Percentiles rank a stretch among this genome's conserved stretches.
phyloP scores from a whole-genome alignment of 2,888 invertebrate species.

The Ommatoiulus sabulosus region DNA sequence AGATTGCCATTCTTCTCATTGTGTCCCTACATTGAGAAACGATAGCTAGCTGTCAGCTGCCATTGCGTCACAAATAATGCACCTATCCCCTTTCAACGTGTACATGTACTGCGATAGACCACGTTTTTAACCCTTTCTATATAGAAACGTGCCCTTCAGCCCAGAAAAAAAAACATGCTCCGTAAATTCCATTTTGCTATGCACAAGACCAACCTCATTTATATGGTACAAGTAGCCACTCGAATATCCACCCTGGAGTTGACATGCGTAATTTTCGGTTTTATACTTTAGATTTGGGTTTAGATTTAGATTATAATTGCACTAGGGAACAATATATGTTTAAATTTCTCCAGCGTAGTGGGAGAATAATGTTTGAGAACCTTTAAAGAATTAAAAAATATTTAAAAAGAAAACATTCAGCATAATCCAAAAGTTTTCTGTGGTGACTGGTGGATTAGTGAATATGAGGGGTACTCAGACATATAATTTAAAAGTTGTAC shows the following conservation, averaged over 20 bases:
- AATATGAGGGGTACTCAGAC: too few species aligned
- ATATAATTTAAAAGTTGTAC: too few species aligned
- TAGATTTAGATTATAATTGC: too few species aligned
- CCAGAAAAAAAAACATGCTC: background rate
- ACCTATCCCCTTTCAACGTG: conserved; percentile 6
- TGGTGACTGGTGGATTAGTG: too few species aligned
- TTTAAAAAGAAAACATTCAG: too few species aligned
- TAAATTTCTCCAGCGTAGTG: too few species aligned
- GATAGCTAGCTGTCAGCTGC: conserved; percentile 51
- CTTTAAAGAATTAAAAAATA: too few species aligned
- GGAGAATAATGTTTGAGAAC: too few species aligned
- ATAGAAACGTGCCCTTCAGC: background rate
- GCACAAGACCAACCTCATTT: background rate
- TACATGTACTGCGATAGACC: background rate
- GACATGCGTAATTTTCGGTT: background rate
- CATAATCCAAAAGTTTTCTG: too few species aligned
- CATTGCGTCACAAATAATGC: conserved; percentile 45
- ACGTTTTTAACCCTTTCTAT: background rate
- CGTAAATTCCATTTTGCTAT: background rate
- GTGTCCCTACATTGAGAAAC: conserved; percentile 50
- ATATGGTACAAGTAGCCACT: background rate
- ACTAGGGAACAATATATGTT: too few species aligned
- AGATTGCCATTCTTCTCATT: conserved; percentile 51
- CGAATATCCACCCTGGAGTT: background rate
- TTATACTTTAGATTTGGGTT: too few species aligned